Evolutionary conservation across 1,140 invertebrate species (phyloP).

Genomic region (Macrocentrus cingulum): DNA sequence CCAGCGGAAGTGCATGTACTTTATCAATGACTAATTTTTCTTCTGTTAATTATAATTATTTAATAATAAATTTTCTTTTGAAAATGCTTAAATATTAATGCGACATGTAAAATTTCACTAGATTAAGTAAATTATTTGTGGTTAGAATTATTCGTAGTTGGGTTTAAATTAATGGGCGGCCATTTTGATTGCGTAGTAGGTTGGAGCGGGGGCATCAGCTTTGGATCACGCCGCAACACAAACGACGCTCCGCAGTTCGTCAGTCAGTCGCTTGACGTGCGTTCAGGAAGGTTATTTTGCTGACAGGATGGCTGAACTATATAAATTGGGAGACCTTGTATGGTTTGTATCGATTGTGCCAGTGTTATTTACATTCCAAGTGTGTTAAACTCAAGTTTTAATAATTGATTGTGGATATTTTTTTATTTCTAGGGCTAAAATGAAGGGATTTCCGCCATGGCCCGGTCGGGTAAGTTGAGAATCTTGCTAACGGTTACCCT

Average conservation of each 20-base stretch:
- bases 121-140: too few relatives aligned
- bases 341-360: conserved; percentile 64
- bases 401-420: conserved; percentile 37
- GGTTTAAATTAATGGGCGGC: background rate
- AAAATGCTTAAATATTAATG: too few relatives aligned
- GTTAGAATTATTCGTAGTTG: background rate
- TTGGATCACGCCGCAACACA: conserved; percentile 42
- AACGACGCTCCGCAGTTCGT: conserved; percentile 42
- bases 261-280: conserved; percentile 54
- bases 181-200: conserved; percentile 23
- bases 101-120: too few relatives aligned
- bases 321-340: conserved; percentile 74
- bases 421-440: conserved; percentile 86
- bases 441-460: conserved; percentile 94
- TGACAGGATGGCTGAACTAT: conserved; percentile 62
- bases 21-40: background rate
- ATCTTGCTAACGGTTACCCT: conserved; percentile 35
- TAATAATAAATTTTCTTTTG: background rate
- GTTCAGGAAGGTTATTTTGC: conserved; percentile 29
- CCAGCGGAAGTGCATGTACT: conserved; percentile 22
- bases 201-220: conserved; percentile 23
- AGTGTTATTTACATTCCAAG: conserved; percentile 16
- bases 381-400: conserved; percentile 15
- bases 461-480: conserved; percentile 82
- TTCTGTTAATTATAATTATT: background rate